Evolutionary conservation across 2,113 vertebrate genomes (phyloP), one percentile per base, ranked within the genome.

Genomic region (Oreotrochilus melanogaster): DNA sequence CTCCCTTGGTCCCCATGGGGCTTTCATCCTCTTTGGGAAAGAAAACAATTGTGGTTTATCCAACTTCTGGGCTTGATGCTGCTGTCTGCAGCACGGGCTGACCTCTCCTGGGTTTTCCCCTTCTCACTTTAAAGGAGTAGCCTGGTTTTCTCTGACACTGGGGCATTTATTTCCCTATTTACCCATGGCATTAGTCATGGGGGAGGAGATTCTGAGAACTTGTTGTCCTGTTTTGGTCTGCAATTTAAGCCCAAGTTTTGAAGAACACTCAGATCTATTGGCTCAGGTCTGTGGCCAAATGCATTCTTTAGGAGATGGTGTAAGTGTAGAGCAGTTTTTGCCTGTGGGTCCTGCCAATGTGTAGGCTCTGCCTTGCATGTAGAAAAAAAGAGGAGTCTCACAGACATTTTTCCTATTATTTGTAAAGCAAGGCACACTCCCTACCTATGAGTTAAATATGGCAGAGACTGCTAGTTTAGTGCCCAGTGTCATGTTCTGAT

Each of bases 21-120:
- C 23, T 51, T 3, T 31, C 81, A 13, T 27, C 12, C 7, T 28
- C 12, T 22, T 45, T 25, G 23, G 33, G 27, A 76, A 86, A 79
- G 14, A 30, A 39, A 64, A 6, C 0, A 64, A 4, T 3, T 0
- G 0, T 42, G 17, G 31, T 87, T 45, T 51, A 9, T 31, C 1
- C 19, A n/a, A 2, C 10, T 75, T 74, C 5, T 50, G 10, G 7
- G 28, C 31, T 31, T 35, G 30, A 4, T 65, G 11, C n/a, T 62
- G 31, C 22, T 78, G 57, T 67, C 62, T 67, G 37, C 14, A 4
- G 25, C 7, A 10, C 10, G 21, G 67, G 25, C 12, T 72, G 84
- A 67, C 31, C 27, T 71, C 37, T 66, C 8, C 14, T 4, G 25
- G 42, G 48, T 87, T 78, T 93, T 81, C 12, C 64, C 30, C 14